phyloP scores from a whole-genome alignment of 2,888 invertebrate genomes.

The Diogma glabrata region DNA sequence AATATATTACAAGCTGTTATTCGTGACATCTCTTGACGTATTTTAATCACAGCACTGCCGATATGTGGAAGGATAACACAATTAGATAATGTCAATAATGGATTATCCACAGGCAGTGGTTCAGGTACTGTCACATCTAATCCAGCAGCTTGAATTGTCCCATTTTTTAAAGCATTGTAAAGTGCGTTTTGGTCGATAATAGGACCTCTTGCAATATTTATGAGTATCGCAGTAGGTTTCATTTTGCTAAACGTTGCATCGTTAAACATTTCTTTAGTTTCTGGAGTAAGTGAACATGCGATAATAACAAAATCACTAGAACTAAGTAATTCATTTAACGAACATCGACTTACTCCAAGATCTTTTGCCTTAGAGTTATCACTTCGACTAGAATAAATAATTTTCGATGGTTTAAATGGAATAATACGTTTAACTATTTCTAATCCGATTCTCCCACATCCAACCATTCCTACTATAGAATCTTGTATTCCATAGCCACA shows the following conservation, averaged over 20 bases:
- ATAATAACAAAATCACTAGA: slow-evolving; percentile 81
- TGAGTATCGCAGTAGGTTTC: slow-evolving; percentile 74
- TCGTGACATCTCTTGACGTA: slow-evolving; percentile 71
- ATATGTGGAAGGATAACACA: slow-evolving; percentile 79
- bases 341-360: slow-evolving; percentile 54
- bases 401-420: slow-evolving; percentile 58
- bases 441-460: slow-evolving; percentile 73
- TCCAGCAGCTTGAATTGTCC: slow-evolving; percentile 70
- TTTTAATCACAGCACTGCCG: slow-evolving; percentile 76
- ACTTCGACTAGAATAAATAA: slow-evolving; percentile 64
- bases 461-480: slow-evolving; percentile 73
- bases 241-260: slow-evolving; percentile 68
- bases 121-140: slow-evolving; percentile 88
- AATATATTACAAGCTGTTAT: slow-evolving; percentile 77
- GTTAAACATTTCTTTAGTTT: slow-evolving; percentile 72
- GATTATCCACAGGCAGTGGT: slow-evolving; percentile 69
- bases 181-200: slow-evolving; percentile 73
- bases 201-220: slow-evolving; percentile 80
- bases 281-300: slow-evolving; percentile 63
- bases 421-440: slow-evolving; percentile 65
- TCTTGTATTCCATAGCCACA: slow-evolving; percentile 71
- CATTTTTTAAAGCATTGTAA: slow-evolving; percentile 56
- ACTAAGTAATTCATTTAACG: slow-evolving; percentile 56
- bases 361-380: slow-evolving; percentile 45
- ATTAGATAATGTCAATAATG: slow-evolving; percentile 63